These are phyloP conservation scores for Drosophila longiperda DNA, from an alignment of 2,888 invertebrate species.

Conservation along the genomic window DNA sequence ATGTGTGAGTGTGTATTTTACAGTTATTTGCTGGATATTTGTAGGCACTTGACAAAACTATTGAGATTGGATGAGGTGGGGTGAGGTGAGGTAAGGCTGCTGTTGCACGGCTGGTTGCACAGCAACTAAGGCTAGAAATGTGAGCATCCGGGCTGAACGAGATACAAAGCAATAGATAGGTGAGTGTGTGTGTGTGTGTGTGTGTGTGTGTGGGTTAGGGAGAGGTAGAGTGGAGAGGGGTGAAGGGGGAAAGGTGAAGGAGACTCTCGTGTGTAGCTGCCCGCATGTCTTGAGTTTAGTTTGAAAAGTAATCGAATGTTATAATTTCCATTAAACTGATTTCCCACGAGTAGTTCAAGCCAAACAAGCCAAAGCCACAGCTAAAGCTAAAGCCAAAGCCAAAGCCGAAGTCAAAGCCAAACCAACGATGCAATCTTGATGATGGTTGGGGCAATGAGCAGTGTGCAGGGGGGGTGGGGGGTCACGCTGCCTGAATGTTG, in stretches of 20 bases:
- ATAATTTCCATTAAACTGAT: slow-evolving; percentile 80
- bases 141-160: not conserved
- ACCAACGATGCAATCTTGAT: slow-evolving; percentile 71
- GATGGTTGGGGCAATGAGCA: not conserved
- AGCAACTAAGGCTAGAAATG: not conserved
- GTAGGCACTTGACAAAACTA: slow-evolving; percentile 61
- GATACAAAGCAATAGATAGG: not conserved
- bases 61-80: slow-evolving; percentile 10
- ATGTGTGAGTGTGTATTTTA: slow-evolving; percentile 21
- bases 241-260: not conserved
- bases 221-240: too few relatives aligned
- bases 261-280: not conserved
- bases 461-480: not conserved
- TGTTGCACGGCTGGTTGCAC: slow-evolving; percentile 50
- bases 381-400: slow-evolving; percentile 13
- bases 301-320: slow-evolving; percentile 80
- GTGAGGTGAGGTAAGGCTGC: slow-evolving; percentile 19
- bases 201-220: not conserved
- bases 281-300: slow-evolving; percentile 53
- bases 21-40: slow-evolving; percentile 60
- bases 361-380: slow-evolving; percentile 38
- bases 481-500: slow-evolving; percentile 8
- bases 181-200: not conserved
- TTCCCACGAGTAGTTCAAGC: slow-evolving; percentile 72
- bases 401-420: slow-evolving; percentile 13